Percentiles rank a stretch among this genome's conserved stretches.
phyloP scores from a whole-genome alignment of 2,113 vertebrate species.

The Natator depressus region DNA sequence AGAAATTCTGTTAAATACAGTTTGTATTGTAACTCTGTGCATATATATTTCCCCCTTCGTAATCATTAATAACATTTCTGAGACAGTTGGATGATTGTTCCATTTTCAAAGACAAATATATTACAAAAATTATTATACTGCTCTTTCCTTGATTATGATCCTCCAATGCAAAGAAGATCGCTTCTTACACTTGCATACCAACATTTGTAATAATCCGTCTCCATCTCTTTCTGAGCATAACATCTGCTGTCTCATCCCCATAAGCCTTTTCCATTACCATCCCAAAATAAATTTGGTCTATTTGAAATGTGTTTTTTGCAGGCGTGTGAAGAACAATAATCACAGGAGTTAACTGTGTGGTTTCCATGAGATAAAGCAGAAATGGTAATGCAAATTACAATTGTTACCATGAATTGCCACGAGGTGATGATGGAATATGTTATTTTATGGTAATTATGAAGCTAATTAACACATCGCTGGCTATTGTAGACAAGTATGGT shows the following conservation, averaged over 20 bases:
- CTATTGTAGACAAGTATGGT: background rate
- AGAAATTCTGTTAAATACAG: constrained; percentile 8
- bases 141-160: background rate
- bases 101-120: background rate
- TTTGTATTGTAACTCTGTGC: background rate
- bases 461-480: background rate
- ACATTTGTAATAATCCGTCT: background rate
- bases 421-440: background rate
- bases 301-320: background rate
- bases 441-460: background rate
- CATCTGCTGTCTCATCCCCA: background rate
- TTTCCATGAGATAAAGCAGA: background rate
- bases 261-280: background rate
- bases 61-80: constrained; percentile 39
- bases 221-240: background rate
- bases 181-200: background rate
- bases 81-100: background rate
- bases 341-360: fast-evolving
- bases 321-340: background rate
- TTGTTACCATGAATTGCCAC: background rate
- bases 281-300: background rate
- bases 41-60: background rate
- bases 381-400: background rate
- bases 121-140: background rate
- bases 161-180: background rate